These are phyloP conservation scores for Xenopus borealis DNA, from an alignment of 2,113 vertebrate genomes.

Conservation along the genomic window DNA sequence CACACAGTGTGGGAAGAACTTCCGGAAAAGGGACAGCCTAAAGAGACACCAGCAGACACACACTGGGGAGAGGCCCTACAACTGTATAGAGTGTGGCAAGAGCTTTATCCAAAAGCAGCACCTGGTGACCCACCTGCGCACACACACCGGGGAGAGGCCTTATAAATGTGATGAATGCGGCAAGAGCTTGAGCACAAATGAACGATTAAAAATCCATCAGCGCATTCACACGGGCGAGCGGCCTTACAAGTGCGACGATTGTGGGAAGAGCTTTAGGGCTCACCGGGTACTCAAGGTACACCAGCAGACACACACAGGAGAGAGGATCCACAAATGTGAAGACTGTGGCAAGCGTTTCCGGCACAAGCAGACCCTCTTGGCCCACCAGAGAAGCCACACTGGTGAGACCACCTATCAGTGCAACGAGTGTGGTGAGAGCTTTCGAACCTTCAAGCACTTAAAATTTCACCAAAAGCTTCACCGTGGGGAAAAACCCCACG, in stretches of 20 bases:
- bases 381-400: conserved; percentile 36
- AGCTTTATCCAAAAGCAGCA: conserved; percentile 40
- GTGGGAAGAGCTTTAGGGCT: conserved; percentile 43
- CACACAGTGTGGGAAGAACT: conserved; percentile 39
- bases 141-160: conserved; percentile 34
- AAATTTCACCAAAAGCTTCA: conserved; percentile 42
- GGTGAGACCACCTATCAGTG: conserved; percentile 30
- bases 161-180: conserved; percentile 66
- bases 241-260: conserved; percentile 43
- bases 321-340: conserved; percentile 32
- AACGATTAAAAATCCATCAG: conserved; percentile 65
- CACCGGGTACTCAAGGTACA: conserved; percentile 33
- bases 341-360: conserved; percentile 38
- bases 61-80: conserved; percentile 13
- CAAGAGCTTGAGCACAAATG: conserved; percentile 64
- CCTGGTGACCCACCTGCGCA: conserved; percentile 30
- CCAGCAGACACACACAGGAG: conserved; percentile 38
- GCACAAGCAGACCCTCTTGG: conserved; percentile 35
- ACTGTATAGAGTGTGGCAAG: conserved; percentile 37
- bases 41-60: conserved; percentile 36
- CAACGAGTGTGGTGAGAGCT: conserved; percentile 33
- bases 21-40: conserved; percentile 36
- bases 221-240: conserved; percentile 46
- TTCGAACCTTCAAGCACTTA: conserved; percentile 36
- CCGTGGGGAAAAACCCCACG: conserved; percentile 36